Percentiles rank a stretch among this genome's conserved stretches.
Evolutionary conservation across 2,113 vertebrate species (phyloP).

Genomic region (Myotis brandtii): DNA sequence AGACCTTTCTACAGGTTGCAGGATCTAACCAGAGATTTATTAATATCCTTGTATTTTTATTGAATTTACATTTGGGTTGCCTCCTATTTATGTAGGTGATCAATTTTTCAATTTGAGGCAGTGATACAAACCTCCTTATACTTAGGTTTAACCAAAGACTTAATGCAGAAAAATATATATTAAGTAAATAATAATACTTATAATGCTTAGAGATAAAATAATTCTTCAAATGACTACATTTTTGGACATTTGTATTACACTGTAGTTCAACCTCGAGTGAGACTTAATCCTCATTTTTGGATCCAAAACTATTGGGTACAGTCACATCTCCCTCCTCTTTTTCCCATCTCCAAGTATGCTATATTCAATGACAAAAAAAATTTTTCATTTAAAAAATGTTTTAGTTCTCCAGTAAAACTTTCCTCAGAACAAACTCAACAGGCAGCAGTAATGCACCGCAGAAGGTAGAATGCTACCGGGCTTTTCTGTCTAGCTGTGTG

Average conservation of each 20-base stretch:
- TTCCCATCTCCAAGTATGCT: not conserved
- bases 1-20: not conserved
- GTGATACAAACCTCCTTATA: not conserved
- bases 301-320: not conserved
- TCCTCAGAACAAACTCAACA: not conserved
- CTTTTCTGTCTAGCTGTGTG: not conserved
- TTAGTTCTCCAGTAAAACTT: not conserved
- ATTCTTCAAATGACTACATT: not conserved
- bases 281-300: not conserved
- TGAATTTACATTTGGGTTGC: not conserved
- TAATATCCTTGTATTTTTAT: not conserved
- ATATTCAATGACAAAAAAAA: not conserved
- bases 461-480: not conserved
- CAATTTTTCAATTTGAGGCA: not conserved
- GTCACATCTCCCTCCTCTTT: not conserved
- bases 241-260: not conserved
- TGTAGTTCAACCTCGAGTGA: not conserved
- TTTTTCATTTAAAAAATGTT: not conserved
- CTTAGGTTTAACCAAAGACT: not conserved
- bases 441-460: rapidly evolving
- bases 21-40: conserved; percentile 15
- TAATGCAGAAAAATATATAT: not conserved
- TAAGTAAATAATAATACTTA: not conserved
- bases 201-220: conserved; percentile 9
- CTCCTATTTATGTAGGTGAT: not conserved